Base-by-base conservation (phyloP, 2,797 vertebrate genomes). In the Orientallactaga sibirica region DNA sequence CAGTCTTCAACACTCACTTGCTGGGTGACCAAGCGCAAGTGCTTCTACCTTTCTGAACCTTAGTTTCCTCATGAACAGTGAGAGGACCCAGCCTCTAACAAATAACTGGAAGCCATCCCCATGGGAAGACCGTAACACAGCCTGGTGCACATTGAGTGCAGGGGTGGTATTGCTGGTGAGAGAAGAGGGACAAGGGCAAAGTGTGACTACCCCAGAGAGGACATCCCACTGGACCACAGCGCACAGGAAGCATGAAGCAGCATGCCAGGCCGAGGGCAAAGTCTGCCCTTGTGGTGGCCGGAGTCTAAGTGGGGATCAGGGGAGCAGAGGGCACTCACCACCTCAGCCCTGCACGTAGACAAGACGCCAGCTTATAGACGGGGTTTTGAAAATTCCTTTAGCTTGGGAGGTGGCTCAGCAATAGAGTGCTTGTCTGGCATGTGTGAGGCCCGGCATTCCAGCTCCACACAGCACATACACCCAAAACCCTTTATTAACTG, bases 41-140 rank as follows among this genome's bases (percentile, higher is more conserved):
- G 67, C 55, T 27, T 16, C 70, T 33, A 64, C 64, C 58, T 75
- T 67, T 80, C 66, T 70, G 90, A 84, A 58, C 85, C 76, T 84
- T 61, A 10, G 37, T 61, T 82, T 92, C 71, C 79, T 96, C 79
- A n/a, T 12, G 52, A 83, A 37, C 66, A 62, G 18, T 66, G 79
- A 29, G 33, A 33, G 15, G 25, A 92, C 7, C 33, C 41, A 29
- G 41, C 74, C 74, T 88, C 64, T 0, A 29, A 16, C 25, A 58
- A 7, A 48, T 10, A 48, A 48, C 48, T 7, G 48, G 48, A 48
- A 48, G 48, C 48, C 48, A 7, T 48, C 48, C 48, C 48, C 48
- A 48, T 10, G 48, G 48, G 48, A 7, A 48, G 48, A 48, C 48
- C 43, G 8, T 8, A 8, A 22, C 0, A 20, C 61, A 0, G 4